Evolutionary conservation across 2,113 vertebrate genomes (phyloP).

Genomic region (Misgurnus mizolepis): DNA sequence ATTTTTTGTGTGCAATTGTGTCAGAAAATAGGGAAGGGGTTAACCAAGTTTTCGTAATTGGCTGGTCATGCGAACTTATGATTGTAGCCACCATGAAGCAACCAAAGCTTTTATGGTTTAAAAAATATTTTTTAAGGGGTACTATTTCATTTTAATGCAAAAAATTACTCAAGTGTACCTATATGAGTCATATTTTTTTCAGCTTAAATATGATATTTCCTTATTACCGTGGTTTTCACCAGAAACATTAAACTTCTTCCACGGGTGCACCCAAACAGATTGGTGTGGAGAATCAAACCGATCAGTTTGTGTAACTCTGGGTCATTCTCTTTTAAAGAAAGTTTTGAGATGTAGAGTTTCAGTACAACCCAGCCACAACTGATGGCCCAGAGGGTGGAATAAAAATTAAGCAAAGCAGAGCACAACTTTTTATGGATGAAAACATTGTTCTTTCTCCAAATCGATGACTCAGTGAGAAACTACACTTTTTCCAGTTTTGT

Average conservation of each 20-base stretch:
- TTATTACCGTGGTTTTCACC: not conserved
- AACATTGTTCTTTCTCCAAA: conserved; percentile 22
- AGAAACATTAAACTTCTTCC: not conserved
- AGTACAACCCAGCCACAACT: not conserved
- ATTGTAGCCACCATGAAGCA: too few species aligned
- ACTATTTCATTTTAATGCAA: too few species aligned
- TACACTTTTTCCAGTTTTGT: conserved; percentile 39
- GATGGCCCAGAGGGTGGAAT: not conserved
- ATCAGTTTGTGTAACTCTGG: not conserved
- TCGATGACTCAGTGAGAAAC: conserved; percentile 44
- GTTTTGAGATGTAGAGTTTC: not conserved
- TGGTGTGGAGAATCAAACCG: conserved; percentile 1
- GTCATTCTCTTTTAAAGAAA: conserved; percentile 12
- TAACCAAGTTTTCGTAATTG: too few species aligned
- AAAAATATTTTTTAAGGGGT: too few species aligned
- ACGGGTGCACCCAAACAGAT: not conserved
- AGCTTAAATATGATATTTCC: not conserved
- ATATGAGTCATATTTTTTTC: not conserved
- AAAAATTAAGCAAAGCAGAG: not conserved
- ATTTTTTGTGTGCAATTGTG: too few species aligned
- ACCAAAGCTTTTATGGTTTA: too few species aligned
- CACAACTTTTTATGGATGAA: not conserved
- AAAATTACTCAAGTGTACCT: too few species aligned
- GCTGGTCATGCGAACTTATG: too few species aligned
- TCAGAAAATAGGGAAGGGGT: too few species aligned